Evolutionary conservation across 1,140 invertebrate species (phyloP), one percentile per base, ranked within the genome.

Genomic region (Euura lappo): DNA sequence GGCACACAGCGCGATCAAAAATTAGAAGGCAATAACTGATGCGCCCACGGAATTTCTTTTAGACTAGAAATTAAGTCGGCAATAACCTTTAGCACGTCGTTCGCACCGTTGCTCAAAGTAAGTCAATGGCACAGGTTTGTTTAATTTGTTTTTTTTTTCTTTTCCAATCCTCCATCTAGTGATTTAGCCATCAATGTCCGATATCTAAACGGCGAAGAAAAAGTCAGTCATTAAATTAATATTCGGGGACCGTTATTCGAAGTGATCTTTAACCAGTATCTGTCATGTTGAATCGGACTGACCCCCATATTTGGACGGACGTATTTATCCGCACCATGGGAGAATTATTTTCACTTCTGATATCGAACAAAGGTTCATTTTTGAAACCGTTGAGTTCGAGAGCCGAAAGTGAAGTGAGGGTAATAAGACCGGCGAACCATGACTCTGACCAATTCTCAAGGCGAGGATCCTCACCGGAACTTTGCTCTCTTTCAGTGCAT

Each of bases 401-500:
- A n/a, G 51, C 51, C 8, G 51, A 60, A 60, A 60, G 51, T 60
- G 51, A 60, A 5, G 10, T 11, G 28, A 28, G 28, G 28, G 28
- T 28, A 60, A 11, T 8, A 60, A 60, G 13, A 60, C 13, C 51
- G 51, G 51, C 51, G 51, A 60, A 60, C 51, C 51, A n/a, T 60
- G 51, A 11, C 13, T 6, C 51, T 60, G 51, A n/a, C 51, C 51
- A 60, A 60, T n/a, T 11, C 10, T 60, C 51, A n/a, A 60, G 13
- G 51, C 51, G 51, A 60, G 51, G 51, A 60, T 60, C 51, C 51
- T 60, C 13, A 64, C 68, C 76, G 81, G 78, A 83, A 81, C 72
- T 77, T 74, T 73, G 70, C 76, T 78, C 74, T 76, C 70, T 74
- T 77, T 69, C 65, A 68, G 79, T 84, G 85, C 83, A 87, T 88